These are phyloP conservation scores for Rhynchotus rufescens DNA, from an alignment of 2,797 vertebrate species.

Conservation along the genomic window DNA sequence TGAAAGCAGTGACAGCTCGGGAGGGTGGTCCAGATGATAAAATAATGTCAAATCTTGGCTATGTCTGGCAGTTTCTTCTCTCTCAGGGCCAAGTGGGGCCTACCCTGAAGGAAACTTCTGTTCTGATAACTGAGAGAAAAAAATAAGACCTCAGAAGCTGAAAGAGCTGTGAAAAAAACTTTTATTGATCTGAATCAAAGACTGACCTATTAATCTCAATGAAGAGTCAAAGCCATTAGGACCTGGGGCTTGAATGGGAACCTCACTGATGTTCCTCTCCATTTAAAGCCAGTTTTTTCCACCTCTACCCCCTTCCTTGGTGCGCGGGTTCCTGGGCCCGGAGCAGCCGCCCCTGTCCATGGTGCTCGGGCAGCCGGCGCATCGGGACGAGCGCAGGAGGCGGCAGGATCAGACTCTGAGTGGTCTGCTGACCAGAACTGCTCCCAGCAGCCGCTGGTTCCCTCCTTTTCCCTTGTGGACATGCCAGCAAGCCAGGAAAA, in stretches of 20 bases:
- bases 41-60: not conserved
- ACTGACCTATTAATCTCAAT: not conserved
- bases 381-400: no score
- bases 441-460: not conserved
- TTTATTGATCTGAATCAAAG: not conserved
- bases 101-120: not conserved
- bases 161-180: not conserved
- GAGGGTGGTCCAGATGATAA: not conserved
- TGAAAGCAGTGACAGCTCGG: not conserved
- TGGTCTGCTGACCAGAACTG: not conserved
- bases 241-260: not conserved
- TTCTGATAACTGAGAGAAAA: not conserved
- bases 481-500: not conserved
- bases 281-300: not conserved
- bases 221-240: accelerated
- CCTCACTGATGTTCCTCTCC: not conserved
- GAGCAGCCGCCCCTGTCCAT: not conserved
- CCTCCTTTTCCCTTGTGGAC: not conserved
- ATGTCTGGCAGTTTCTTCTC: not conserved
- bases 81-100: not conserved
- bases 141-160: not conserved
- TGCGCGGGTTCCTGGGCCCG: not conserved
- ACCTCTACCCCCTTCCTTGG: no score
- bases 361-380: accelerated
- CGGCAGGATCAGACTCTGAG: not conserved